Percentiles rank a stretch among this genome's conserved stretches.
Evolutionary conservation across 2,888 invertebrate genomes (phyloP).

Genomic region (Drosophila dives): DNA sequence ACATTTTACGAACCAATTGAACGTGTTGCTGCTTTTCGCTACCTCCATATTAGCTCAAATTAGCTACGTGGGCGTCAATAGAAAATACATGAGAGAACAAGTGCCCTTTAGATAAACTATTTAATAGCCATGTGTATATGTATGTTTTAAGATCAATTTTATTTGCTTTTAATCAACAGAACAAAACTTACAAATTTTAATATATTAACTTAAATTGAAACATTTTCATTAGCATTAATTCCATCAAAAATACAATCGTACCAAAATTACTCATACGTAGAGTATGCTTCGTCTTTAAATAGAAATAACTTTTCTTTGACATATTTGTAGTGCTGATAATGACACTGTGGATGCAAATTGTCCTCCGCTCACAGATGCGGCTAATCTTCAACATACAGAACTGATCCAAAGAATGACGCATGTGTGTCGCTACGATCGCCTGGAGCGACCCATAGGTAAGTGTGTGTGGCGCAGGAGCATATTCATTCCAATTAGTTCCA

Average conservation of each 20-base stretch:
- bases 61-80: not conserved
- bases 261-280: slow-evolving; percentile 20
- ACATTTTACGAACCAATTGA: not conserved
- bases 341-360: slow-evolving; percentile 74
- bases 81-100: not conserved
- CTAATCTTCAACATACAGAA: slow-evolving; percentile 81
- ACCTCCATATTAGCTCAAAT: slow-evolving; percentile 18
- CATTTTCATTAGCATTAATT: not conserved
- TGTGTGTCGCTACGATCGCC: slow-evolving; percentile 83
- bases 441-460: slow-evolving; percentile 82
- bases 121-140: not conserved
- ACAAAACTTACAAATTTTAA: too few relatives aligned
- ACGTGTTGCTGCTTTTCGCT: slow-evolving; percentile 18
- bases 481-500: not conserved
- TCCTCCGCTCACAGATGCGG: slow-evolving; percentile 78
- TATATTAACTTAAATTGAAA: too few relatives aligned
- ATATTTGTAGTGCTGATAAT: slow-evolving; percentile 40
- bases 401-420: slow-evolving; percentile 82
- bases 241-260: not conserved
- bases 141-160: not conserved
- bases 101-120: not conserved
- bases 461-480: not conserved
- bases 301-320: not conserved
- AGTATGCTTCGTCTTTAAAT: not conserved
- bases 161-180: not conserved